A percentile compares a stretch with the other conserved stretches of the same genome.
phyloP scores from a whole-genome alignment of 2,113 vertebrate genomes.

The Chiloscyllium plagiosum region DNA sequence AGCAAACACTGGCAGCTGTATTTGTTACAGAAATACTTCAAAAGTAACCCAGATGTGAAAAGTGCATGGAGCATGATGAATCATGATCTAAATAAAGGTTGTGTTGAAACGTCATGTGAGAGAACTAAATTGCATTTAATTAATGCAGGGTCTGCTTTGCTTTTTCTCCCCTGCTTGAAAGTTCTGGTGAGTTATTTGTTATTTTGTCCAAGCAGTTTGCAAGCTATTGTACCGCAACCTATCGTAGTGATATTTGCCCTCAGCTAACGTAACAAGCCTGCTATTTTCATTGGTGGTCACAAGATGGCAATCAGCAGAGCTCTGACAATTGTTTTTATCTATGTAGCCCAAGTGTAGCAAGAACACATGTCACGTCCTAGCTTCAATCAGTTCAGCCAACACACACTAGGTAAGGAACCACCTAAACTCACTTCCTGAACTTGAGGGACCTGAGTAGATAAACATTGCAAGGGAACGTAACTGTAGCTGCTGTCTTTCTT shows the following conservation, averaged over 20 bases:
- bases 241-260: not conserved
- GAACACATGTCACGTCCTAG: not conserved
- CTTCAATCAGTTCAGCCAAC: not conserved
- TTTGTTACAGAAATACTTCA: not conserved
- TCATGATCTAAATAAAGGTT: not conserved
- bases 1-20: not conserved
- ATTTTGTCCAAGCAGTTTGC: not conserved
- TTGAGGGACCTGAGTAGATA: not conserved
- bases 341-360: not conserved
- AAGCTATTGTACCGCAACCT: not conserved
- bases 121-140: not conserved
- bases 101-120: not conserved
- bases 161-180: not conserved
- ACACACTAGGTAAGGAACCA: not conserved
- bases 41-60: not conserved
- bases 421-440: not conserved
- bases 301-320: not conserved
- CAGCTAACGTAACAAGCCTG: not conserved
- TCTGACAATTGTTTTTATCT: not conserved
- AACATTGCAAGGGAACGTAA: not conserved
- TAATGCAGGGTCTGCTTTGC: not conserved
- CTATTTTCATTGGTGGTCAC: not conserved
- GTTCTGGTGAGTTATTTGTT: not conserved
- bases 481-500: not conserved
- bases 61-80: not conserved